Base-by-base conservation (phyloP, 2,797 vertebrate species). In the Limnodromus scolopaceus region DNA sequence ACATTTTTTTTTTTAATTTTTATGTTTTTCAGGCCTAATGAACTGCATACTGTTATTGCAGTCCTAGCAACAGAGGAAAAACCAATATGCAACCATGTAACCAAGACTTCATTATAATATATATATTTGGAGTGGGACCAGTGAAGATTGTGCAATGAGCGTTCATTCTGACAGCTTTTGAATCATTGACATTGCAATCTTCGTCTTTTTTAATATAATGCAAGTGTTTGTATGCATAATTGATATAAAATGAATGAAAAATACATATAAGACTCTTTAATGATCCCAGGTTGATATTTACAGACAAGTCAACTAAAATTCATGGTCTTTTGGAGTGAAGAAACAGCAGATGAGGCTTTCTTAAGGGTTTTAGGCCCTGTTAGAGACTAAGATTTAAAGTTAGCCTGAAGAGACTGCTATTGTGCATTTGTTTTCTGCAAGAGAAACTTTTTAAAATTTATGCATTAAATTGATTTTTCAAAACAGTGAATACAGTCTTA, bases 381-480 rank as follows among this genome's bases (percentile, higher is more conserved):
- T 79, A 58, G 34, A 80, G 32, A 51, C 14, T 61, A 36, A 61
- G 45, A 61, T 54, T 75, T 81, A 71, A 83, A 69, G 46, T 72
- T 36, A 87, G 13, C 28, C 46, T 84, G 54, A 87, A 57, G 16
- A 77, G 32, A 32, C 30, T 90, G 27, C 19, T 48, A 25, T 30
- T 63, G 18, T 69, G 16, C 10, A 6, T 82, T 75, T 89, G 53
- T 80, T 88, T 85, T 53, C 46, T 79, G 25, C 34, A 87, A 57
- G 45, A 82, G 23, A 93, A 95, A 82, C 28, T 93, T 97, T 63
- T 78, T 48, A 0, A 84, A 90, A 84, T 75, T 22, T 91, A 86
- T 84, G 45, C 54, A 69, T 92, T 11, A 89, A 92, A 94, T 92
- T 83, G 74, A 79, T 95, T 94, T 86, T 84, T 86, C 38, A 84